Evolutionary conservation across 2,797 vertebrate genomes (phyloP).

Genomic region (Lagocephalus sceleratus): DNA sequence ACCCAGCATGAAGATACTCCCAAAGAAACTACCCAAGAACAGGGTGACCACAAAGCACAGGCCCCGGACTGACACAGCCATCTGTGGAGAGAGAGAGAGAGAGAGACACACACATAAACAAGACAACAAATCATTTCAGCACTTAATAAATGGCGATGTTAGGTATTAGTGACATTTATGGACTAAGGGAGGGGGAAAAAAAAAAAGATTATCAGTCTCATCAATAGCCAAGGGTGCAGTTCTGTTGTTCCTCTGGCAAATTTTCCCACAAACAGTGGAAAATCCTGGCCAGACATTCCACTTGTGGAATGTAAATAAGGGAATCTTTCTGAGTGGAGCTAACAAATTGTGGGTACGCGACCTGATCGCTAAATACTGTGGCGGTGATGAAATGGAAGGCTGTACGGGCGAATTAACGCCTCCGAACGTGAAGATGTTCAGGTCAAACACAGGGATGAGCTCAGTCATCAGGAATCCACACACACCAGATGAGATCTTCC

Average conservation of each 20-base stretch:
- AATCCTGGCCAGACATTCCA: constrained; percentile 56
- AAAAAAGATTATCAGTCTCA: constrained; percentile 41
- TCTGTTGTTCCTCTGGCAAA: constrained; percentile 46
- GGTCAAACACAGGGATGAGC: too few relatives aligned
- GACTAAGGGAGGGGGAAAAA: constrained; percentile 16
- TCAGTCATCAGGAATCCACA: neutral
- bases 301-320: constrained; percentile 69
- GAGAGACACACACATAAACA: constrained; percentile 3
- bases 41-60: constrained; percentile 88
- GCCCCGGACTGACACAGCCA: constrained; percentile 87
- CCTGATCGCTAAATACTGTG: constrained; percentile 33
- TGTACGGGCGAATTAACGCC: neutral
- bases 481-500: neutral
- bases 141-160: too few relatives aligned
- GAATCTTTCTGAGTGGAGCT: constrained; percentile 44
- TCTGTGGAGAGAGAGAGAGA: constrained; percentile 47
- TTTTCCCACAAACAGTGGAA: constrained; percentile 72
- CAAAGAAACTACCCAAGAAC: constrained; percentile 93
- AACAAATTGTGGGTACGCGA: constrained; percentile 34
- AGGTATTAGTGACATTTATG: too few relatives aligned
- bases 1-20: constrained; percentile 93
- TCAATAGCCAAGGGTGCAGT: constrained; percentile 39
- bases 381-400: constrained; percentile 9
- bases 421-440: neutral
- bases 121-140: too few relatives aligned